Evolutionary conservation across 2,113 vertebrate genomes (phyloP), one percentile per base, ranked within the genome.

Genomic region (Cavia porcellus): DNA sequence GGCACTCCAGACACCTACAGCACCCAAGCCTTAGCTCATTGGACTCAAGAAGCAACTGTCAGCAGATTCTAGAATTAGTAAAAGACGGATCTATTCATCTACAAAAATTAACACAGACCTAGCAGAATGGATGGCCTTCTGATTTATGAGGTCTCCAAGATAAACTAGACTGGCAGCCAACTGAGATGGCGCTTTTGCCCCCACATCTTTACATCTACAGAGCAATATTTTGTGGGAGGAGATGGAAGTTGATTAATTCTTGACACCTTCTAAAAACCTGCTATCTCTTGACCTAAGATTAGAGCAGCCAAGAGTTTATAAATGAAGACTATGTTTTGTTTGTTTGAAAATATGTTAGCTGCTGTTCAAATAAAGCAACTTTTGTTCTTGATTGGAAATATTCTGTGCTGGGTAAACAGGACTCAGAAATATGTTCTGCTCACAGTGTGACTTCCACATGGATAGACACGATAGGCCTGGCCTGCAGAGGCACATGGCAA

Each of bases 281-380:
- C 92, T 95, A 98, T 98, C 98, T 98, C 97, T 96, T 98, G 92
- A 84, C 91, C 97, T 98, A 98, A 98, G 86, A 97, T 88, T 68
- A 97, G 90, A 47, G 97, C 0, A 96, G 94, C 96, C 98, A 98
- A 83, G 90, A 97, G 91, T 98, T 98, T 98, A 97, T 97, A 97
- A 92, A 96, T 86, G 81, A 97, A 75, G 47, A 97, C 96, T 98
- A 94, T 97, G 75, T 98, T 95, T 90, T 94, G 92, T 98, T 97
- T 98, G 92, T 97, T 95, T 94, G 28, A 96, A 61, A 64, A 45
- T 30, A 47, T 19, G 30, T 92, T 52, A 97, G 17, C 77, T 94
- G 96, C 70, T 70, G 82, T 82, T 66, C 55, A 91, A 98, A 98
- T 97, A 98, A 98, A 97, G 70, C 62, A 96, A 83, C 95, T 98